Evolutionary conservation across 2,888 invertebrate genomes (phyloP).

Genomic region (Lasioglossum villosulum): DNA sequence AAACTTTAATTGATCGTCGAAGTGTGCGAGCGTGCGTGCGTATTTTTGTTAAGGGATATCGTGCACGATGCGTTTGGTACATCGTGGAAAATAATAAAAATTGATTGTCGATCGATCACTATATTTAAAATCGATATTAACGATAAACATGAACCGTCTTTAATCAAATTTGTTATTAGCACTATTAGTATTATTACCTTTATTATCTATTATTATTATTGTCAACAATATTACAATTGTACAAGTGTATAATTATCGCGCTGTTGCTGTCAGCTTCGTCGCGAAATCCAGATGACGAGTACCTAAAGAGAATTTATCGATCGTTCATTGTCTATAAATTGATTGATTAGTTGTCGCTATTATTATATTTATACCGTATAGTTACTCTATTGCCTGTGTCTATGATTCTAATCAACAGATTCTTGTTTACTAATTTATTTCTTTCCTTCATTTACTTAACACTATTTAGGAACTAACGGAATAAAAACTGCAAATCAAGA

Average conservation of each 20-base stretch:
- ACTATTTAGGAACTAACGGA: constrained; percentile 28
- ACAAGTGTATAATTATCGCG: constrained; percentile 67
- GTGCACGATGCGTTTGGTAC: constrained; percentile 45
- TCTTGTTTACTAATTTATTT: constrained; percentile 27
- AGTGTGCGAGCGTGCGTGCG: constrained; percentile 8
- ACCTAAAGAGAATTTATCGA: constrained; percentile 71
- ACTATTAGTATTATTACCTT: constrained; percentile 57
- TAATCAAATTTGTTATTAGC: constrained; percentile 71
- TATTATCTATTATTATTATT: constrained; percentile 57
- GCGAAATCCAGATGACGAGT: constrained; percentile 59
- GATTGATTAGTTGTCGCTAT: constrained; percentile 70
- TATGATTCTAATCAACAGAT: constrained; percentile 43
- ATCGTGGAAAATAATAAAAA: constrained; percentile 57
- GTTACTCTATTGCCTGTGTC: constrained; percentile 73
- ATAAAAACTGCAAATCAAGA: constrained; percentile 41
- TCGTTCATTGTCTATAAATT: constrained; percentile 67
- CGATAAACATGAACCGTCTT: constrained; percentile 59
- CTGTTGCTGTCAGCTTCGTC: constrained; percentile 60
- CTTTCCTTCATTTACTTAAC: constrained; percentile 14
- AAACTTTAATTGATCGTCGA: neutral
- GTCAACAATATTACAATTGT: constrained; percentile 57
- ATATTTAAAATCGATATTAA: constrained; percentile 31
- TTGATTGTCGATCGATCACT: constrained; percentile 13
- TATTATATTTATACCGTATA: constrained; percentile 70
- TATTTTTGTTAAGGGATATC: constrained; percentile 49